phyloP scores from a whole-genome alignment of 2,113 vertebrate genomes.

The Alouatta palliata region DNA sequence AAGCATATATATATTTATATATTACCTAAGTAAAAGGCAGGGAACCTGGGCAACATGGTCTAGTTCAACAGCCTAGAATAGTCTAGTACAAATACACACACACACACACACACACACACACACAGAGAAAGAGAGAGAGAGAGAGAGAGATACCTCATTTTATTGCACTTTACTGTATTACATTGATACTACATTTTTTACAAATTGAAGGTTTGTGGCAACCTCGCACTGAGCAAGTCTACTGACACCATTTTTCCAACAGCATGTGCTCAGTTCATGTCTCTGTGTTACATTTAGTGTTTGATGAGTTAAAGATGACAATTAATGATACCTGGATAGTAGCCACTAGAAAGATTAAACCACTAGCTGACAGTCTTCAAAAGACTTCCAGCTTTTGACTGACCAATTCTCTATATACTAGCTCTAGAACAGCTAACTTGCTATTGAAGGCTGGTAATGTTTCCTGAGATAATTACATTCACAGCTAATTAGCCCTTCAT shows the following conservation, averaged over 20 bases:
- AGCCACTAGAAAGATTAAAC: background rate
- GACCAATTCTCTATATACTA: background rate
- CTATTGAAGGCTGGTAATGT: background rate
- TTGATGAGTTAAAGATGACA: background rate
- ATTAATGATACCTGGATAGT: background rate
- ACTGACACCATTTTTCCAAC: background rate
- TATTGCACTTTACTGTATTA: background rate
- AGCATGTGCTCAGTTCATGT: background rate
- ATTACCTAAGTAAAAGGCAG: background rate
- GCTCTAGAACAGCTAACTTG: constrained; percentile 37
- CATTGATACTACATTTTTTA: background rate
- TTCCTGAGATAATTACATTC: constrained; percentile 45
- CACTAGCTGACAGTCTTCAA: background rate
- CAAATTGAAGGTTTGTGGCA: background rate
- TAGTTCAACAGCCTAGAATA: background rate
- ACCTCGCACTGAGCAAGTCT: background rate
- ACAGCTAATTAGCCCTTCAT: constrained; percentile 7
- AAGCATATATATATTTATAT: background rate
- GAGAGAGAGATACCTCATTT: no score
- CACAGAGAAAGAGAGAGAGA: no score
- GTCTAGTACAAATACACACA: background rate
- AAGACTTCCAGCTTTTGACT: background rate
- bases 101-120: background rate
- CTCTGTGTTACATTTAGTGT: background rate
- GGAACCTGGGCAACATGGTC: background rate